phyloP scores from a whole-genome alignment of 2,888 invertebrate genomes.

The Trilocha varians region DNA sequence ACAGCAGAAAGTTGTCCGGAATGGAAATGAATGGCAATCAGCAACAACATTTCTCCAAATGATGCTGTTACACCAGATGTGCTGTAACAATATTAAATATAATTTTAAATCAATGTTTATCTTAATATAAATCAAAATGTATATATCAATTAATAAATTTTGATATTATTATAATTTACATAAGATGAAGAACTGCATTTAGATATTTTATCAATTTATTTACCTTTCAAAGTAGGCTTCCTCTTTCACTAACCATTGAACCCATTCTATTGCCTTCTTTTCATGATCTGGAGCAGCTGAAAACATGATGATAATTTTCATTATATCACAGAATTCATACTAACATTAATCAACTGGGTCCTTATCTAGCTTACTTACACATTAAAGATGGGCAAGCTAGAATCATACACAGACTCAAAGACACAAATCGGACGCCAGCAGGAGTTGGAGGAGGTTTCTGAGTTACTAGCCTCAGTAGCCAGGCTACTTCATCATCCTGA shows the following conservation, averaged over 20 bases:
- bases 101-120: too few relatives aligned
- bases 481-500: constrained; percentile 91
- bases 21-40: constrained; percentile 98
- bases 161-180: neutral
- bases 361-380: constrained; percentile 45
- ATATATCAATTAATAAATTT: too few relatives aligned
- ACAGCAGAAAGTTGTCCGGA: constrained; percentile 95
- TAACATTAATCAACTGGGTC: neutral
- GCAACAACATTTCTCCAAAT: constrained; percentile 94
- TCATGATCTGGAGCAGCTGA: constrained; percentile 82
- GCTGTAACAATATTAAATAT: constrained; percentile 41
- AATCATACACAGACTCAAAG: constrained; percentile 93
- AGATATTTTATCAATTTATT: constrained; percentile 2
- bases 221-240: constrained; percentile 90
- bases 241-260: constrained; percentile 92
- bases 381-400: constrained; percentile 93
- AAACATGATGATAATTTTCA: constrained; percentile 15
- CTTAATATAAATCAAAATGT: too few relatives aligned
- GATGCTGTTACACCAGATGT: constrained; percentile 89
- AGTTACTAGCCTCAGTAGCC: constrained; percentile 88
- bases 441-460: constrained; percentile 92
- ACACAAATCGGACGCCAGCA: constrained; percentile 93
- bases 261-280: constrained; percentile 91
- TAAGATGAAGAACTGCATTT: neutral
- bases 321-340: neutral